Base-by-base conservation (phyloP, 2,797 vertebrate genomes). In the Agapornis canus region DNA sequence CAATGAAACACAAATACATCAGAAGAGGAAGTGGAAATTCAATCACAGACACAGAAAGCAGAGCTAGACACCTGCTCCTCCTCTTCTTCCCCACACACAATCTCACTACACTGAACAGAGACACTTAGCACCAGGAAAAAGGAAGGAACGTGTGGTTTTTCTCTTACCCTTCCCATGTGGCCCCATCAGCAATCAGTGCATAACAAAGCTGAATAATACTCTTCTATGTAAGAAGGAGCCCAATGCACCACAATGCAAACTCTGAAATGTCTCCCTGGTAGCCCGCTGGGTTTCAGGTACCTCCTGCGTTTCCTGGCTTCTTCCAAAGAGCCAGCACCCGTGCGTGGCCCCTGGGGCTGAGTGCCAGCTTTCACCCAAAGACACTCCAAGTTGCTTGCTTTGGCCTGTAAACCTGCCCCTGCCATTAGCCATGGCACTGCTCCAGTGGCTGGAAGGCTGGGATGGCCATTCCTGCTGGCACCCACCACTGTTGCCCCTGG, bases 311-410 rank as follows among this genome's bases (percentile, higher is more conserved):
- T 32, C 49, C 48, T 60, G 56, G 60, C 69, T 87, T 85, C 85
- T 81, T 76, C 40, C 57, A 49, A n/a, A 91, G 57, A 37, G 40
- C 32, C 4, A 2, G n/a, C 80, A 88, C 65, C 56, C 32, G 37
- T 0, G 1, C 32, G 37, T 0, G 1, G 37, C 47, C 72, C 31
- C 2, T 0, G 40, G 40, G 48, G 43, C 25, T 0, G 0, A 49
- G 23, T 22, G 37, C 52, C 70, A 82, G 75, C 54, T 27, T 71
- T 82, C 32, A 64, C 26, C 22, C 31, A 17, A 40, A 81, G 56
- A 80, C 25, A 23, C 32, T 85, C 37, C 57, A 83, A 81, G 26
- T 9, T 16, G 2, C 52, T 61, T 90, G 70, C 64, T 27, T 40
- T 11, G 4, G 77, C 45, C 65, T 82, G 43, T 43, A 73, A 73